Base-by-base conservation (phyloP, 2,888 invertebrate genomes). In the Catonia carolina region DNA sequence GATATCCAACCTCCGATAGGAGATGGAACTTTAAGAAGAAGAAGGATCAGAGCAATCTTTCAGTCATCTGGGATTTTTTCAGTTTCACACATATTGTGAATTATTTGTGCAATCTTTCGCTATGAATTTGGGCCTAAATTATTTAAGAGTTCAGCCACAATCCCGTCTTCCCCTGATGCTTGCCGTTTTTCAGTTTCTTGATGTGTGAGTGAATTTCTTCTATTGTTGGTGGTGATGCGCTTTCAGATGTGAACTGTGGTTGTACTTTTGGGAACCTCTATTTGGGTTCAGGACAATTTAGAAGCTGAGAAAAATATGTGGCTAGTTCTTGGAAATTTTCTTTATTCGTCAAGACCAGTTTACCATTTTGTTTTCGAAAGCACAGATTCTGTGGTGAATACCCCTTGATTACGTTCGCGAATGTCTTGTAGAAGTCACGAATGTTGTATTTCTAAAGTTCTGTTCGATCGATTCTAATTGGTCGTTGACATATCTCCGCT, bases 101-200 rank as follows among this genome's bases (percentile, higher is more conserved):
- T 49, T 20, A 60, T 12, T 6, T 57, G 20, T 33, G 52, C 18
- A 22, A 58, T 31, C 47, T 35, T 20, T 49, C 23, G 23, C 20
- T 27, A 23, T 49, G 53, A 10, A n/a, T 18, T 5, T n/a, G 42
- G 23, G 22, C 52, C 51, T 12, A 58, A 45, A 20, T 20, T 36
- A 58, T 58, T 58, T 20, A 54, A 47, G 10, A 60, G 20, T 50
- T 56, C 61, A 14, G 56, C 45, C 2, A 56, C 37, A 27, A 56
- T 61, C 52, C 42, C 27, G 22, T 60, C 60, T 22, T 51, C 33
- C 49, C 51, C 50, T 14, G 56, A 37, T n/a, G n/a, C n/a, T n/a
- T n/a, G n/a, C n/a, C n/a, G 39, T 53, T 36, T 10, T 59, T 56
- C 48, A 56, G 14, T n/a, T 27, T n/a, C 22, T 22, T 10, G 15